Evolutionary conservation across 2,113 vertebrate genomes (phyloP).

Genomic region (Garra rufa): DNA sequence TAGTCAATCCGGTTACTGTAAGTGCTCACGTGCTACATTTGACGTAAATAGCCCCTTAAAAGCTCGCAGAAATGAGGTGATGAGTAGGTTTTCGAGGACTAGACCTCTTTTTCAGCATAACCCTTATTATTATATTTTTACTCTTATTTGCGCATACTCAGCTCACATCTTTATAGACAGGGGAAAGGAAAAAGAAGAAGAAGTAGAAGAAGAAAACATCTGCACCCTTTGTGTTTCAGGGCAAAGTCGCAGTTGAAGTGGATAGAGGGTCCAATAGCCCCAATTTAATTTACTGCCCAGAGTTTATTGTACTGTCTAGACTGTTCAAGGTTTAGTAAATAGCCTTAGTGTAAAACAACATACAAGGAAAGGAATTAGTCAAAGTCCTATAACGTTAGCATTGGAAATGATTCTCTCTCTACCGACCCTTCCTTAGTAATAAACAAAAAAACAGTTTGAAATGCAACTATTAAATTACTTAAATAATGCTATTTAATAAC

Average conservation of each 20-base stretch:
- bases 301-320: constrained; percentile 99
- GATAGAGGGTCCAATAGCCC: constrained; percentile 94
- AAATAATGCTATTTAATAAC: neutral
- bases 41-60: neutral
- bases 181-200: neutral
- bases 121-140: constrained; percentile 25
- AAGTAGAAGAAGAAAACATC: constrained; percentile 47
- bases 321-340: constrained; percentile 99
- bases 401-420: neutral
- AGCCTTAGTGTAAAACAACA: constrained; percentile 83
- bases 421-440: neutral
- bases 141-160: neutral
- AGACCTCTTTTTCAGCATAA: neutral
- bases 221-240: constrained; percentile 80
- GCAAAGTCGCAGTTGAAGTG: constrained; percentile 84
- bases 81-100: no score
- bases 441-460: neutral
- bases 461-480: neutral
- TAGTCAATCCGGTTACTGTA: neutral
- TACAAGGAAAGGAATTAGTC: constrained; percentile 66
- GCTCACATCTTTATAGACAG: neutral
- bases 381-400: constrained; percentile 22
- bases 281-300: constrained; percentile 97
- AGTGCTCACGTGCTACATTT: neutral
- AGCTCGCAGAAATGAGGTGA: neutral